Evolutionary conservation across 2,888 invertebrate species (phyloP).

Genomic region (Lasioglossum villosulum): DNA sequence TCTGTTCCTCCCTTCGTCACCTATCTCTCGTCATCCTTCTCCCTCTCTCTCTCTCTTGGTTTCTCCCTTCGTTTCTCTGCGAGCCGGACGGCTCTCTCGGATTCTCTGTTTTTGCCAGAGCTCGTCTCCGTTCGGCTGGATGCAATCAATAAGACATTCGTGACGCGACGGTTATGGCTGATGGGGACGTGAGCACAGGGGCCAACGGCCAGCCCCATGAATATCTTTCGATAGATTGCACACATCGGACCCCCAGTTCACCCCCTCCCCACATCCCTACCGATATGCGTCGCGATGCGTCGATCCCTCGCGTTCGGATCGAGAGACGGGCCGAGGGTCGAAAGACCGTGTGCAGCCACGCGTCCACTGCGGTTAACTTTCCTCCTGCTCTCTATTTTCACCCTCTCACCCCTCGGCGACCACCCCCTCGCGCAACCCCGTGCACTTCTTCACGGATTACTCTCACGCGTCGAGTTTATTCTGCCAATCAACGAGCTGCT

Average conservation of each 20-base stretch:
- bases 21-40: slow-evolving; percentile 21
- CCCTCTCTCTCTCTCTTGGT: slow-evolving; percentile 1
- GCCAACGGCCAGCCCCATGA: slow-evolving; percentile 83
- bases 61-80: slow-evolving; percentile 23
- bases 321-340: slow-evolving; percentile 71
- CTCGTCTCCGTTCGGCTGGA: slow-evolving; percentile 68
- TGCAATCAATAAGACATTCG: slow-evolving; percentile 85
- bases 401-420: neutral
- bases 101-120: slow-evolving; percentile 67
- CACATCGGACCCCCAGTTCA: slow-evolving; percentile 77
- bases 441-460: slow-evolving; percentile 3
- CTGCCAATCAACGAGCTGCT: neutral
- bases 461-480: slow-evolving; percentile 22
- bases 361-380: slow-evolving; percentile 81
- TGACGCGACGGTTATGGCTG: slow-evolving; percentile 83
- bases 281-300: slow-evolving; percentile 71
- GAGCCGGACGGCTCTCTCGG: slow-evolving; percentile 45
- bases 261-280: slow-evolving; percentile 19
- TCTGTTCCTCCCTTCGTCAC: slow-evolving; percentile 19
- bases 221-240: slow-evolving; percentile 85
- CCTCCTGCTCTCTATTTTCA: slow-evolving; percentile 37
- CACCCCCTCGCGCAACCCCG: neutral
- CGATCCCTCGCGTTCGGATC: slow-evolving; percentile 63
- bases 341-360: slow-evolving; percentile 78
- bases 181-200: slow-evolving; percentile 77